These are phyloP conservation scores for Parthenolecanium corni DNA, from an alignment of 2,888 invertebrate species.

Conservation along the genomic window DNA sequence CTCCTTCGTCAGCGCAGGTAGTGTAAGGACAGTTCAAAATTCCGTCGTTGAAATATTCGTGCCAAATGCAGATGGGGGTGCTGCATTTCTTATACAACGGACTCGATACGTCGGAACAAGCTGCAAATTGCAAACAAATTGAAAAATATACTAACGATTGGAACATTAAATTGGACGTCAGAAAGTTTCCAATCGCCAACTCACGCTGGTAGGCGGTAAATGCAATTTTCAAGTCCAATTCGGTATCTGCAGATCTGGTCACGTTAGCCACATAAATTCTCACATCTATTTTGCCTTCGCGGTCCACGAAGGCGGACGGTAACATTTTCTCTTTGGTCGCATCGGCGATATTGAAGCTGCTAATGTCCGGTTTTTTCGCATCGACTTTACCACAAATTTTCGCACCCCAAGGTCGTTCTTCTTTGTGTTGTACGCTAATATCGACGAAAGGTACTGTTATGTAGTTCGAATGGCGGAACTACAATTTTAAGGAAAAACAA, in stretches of 20 bases:
- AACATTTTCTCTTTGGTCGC: slow-evolving; percentile 31
- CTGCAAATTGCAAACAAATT: not conserved
- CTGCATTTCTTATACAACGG: slow-evolving; percentile 32
- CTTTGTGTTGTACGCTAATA: slow-evolving; percentile 33
- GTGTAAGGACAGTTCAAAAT: slow-evolving; percentile 41
- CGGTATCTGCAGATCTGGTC: slow-evolving; percentile 35
- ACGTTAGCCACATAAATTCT: slow-evolving; percentile 39
- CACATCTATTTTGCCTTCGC: slow-evolving; percentile 39
- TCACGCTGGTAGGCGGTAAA: slow-evolving; percentile 43
- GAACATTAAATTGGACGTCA: not conserved
- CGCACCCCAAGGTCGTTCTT: slow-evolving; percentile 35
- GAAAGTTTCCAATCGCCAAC: slow-evolving; percentile 17
- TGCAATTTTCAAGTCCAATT: slow-evolving; percentile 40
- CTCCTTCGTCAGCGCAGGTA: slow-evolving; percentile 41
- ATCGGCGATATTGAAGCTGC: slow-evolving; percentile 23
- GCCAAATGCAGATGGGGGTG: slow-evolving; percentile 39
- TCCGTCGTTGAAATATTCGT: slow-evolving; percentile 41
- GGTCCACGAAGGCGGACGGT: slow-evolving; percentile 35
- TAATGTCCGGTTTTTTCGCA: slow-evolving; percentile 25
- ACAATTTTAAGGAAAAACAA: slow-evolving; percentile 17
- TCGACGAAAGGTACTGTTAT: slow-evolving; percentile 37
- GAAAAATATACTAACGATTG: not conserved
- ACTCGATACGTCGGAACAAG: slow-evolving; percentile 8
- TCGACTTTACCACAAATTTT: slow-evolving; percentile 33
- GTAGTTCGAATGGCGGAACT: slow-evolving; percentile 35